Percentiles rank a stretch among this genome's conserved stretches.
Evolutionary conservation across 2,113 vertebrate genomes (phyloP).

Genomic region (Cavia porcellus): DNA sequence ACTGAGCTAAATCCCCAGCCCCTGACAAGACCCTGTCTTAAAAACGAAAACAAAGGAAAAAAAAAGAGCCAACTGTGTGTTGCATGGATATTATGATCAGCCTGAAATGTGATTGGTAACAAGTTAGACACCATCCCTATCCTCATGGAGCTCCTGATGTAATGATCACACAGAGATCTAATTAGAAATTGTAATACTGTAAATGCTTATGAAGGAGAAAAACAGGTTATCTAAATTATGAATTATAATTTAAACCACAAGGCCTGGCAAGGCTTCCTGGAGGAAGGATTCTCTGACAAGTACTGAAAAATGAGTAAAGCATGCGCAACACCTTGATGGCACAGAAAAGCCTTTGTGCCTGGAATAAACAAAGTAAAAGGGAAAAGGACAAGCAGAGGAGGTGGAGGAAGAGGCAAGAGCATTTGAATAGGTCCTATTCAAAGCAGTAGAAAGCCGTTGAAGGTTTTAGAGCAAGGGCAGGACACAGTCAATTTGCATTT

Average conservation of each 20-base stretch:
- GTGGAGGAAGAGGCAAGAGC: not conserved
- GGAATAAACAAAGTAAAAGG: not conserved
- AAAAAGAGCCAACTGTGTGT: not conserved
- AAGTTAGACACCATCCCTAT: not conserved
- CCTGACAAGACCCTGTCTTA: not conserved
- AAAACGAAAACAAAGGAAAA: not conserved
- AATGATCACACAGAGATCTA: not conserved
- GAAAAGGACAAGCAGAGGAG: not conserved
- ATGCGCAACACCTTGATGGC: accelerated
- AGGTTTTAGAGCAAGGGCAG: not conserved
- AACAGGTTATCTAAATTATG: not conserved
- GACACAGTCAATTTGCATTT: not conserved
- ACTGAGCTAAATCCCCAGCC: no score
- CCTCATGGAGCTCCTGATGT: not conserved
- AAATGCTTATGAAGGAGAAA: conserved; percentile 39
- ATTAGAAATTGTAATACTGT: conserved; percentile 14
- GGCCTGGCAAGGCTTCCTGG: not conserved
- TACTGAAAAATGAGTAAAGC: not conserved
- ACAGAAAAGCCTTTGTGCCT: not conserved
- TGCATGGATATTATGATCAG: not conserved
- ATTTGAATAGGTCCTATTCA: not conserved
- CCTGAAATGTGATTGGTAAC: not conserved
- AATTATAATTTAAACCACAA: conserved; percentile 1
- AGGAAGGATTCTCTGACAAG: not conserved
- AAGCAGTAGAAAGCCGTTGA: not conserved